Percentiles rank a stretch among this genome's conserved stretches.
These are phyloP conservation scores for Triops cancriformis DNA, from an alignment of 1,140 invertebrate species.

Conservation along the genomic window DNA sequence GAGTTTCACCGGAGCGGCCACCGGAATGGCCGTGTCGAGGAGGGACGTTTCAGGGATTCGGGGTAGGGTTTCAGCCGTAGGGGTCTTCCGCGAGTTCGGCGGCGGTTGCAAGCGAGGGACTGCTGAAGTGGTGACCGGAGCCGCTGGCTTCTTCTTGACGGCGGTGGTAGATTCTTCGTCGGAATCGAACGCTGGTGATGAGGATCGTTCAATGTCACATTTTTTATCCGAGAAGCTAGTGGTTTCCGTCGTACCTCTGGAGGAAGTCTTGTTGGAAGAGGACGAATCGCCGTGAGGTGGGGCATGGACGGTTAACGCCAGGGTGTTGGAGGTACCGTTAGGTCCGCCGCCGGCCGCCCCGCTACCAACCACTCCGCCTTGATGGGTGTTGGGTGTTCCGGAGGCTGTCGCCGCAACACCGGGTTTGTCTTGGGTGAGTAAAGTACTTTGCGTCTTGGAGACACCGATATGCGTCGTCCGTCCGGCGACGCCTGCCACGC, in stretches of 20 bases:
- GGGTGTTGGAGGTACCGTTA: not conserved
- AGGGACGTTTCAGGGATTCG: slow-evolving; percentile 57
- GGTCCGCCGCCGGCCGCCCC: slow-evolving; percentile 18
- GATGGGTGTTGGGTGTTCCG: not conserved
- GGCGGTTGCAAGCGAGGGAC: slow-evolving; percentile 34
- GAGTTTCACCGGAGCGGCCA: slow-evolving; percentile 30
- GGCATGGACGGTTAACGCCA: not conserved
- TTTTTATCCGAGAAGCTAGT: slow-evolving; percentile 39
- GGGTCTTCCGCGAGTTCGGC: slow-evolving; percentile 27
- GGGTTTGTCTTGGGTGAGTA: slow-evolving; percentile 60
- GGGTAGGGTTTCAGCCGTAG: slow-evolving; percentile 49
- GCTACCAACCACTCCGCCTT: slow-evolving; percentile 8
- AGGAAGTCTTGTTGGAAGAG: slow-evolving; percentile 36
- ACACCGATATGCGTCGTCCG: slow-evolving; percentile 74
- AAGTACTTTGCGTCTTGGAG: slow-evolving; percentile 62
- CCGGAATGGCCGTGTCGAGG: slow-evolving; percentile 50
- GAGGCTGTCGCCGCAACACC: slow-evolving; percentile 34
- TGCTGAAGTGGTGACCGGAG: slow-evolving; percentile 33
- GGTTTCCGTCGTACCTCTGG: slow-evolving; percentile 49
- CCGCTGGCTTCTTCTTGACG: slow-evolving; percentile 33
- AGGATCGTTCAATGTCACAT: slow-evolving; percentile 70
- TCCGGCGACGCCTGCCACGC: slow-evolving; percentile 80
- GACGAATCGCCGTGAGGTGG: not conserved
- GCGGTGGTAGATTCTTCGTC: slow-evolving; percentile 65
- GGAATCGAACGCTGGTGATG: slow-evolving; percentile 90